Conservation (phyloP, 2,888 invertebrate species). For the Rapana venosa region DNA sequence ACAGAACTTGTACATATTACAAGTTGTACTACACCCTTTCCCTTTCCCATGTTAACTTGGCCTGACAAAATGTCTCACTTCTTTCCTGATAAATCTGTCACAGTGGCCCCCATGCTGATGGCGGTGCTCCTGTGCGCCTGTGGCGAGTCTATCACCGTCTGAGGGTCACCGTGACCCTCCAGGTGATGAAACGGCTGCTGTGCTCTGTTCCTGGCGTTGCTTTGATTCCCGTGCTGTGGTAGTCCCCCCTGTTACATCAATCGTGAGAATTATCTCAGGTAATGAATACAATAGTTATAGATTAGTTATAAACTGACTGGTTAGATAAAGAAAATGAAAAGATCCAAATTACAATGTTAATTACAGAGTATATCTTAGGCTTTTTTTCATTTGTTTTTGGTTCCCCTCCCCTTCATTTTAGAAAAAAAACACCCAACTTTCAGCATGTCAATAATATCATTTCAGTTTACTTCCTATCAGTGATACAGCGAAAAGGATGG, state of each 20-base stretch:
- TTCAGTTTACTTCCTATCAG: too few relatives aligned
- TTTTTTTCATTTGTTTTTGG: too few relatives aligned
- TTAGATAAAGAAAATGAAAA: too few relatives aligned
- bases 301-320: background rate
- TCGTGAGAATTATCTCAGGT: background rate
- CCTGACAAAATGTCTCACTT: background rate
- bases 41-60: too few relatives aligned
- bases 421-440: too few relatives aligned
- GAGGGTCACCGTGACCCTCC: slow-evolving; percentile 82
- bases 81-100: slow-evolving; percentile 11
- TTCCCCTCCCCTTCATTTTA: too few relatives aligned
- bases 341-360: too few relatives aligned
- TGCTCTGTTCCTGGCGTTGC: slow-evolving; percentile 84
- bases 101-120: slow-evolving; percentile 59
- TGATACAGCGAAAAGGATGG: too few relatives aligned
- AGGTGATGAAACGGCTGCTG: slow-evolving; percentile 91
- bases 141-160: slow-evolving; percentile 56
- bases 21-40: too few relatives aligned
- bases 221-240: slow-evolving; percentile 74
- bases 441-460: too few relatives aligned
- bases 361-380: too few relatives aligned
- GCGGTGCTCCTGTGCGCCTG: slow-evolving; percentile 64
- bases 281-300: background rate
- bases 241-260: slow-evolving; percentile 43
- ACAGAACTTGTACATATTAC: too few relatives aligned